Base-by-base conservation (phyloP, 2,888 invertebrate genomes). In the Strigamia maritima region DNA sequence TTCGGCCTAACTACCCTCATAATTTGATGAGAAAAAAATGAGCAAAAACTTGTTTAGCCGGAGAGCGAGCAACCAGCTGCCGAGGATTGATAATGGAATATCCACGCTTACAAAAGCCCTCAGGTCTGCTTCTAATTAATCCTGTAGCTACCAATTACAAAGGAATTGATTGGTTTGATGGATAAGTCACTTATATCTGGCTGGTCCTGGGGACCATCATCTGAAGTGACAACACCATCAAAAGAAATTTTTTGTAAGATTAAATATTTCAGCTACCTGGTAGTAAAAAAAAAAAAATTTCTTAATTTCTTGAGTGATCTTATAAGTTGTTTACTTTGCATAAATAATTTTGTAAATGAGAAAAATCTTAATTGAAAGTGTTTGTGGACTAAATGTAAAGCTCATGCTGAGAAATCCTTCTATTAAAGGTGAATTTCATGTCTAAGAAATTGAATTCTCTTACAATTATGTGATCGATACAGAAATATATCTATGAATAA, bases 81-180 rank as follows among this genome's bases (percentile, higher is more conserved):
- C 28, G 77, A n/a, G 44, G 77, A 38, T 77, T 77, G 77, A 77
- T 77, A 77, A 77, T 77, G 77, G 77, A 77, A 77, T 77, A 77
- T 77, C 77, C 77, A 40, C 24, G 77, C 77, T 77, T 77, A 77
- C 77, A 49, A 28, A 49, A 49, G 28, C 49, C 54, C 44, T 70
- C 70, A 28, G 70, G 77, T 77, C 77, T 49, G 77, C 77, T 77
- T 40, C 77, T 77, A 77, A 77, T 77, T 77, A 77, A 77, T 77
- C 77, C 44, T 40, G 44, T 77, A 77, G 49, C 77, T 77, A 35
- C 49, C 77, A 77, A 77, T 77, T 77, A 77, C 77, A 77, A 49
- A 70, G 14, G 77, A 28, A 49, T 49, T 49, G 77, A 77, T 77
- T 49, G 77, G 77, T 24, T 24, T 19, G 38, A 49, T n/a, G 77